Evolutionary conservation across 2,888 invertebrate genomes (phyloP).

Genomic region (Synanthedon vespiformis): DNA sequence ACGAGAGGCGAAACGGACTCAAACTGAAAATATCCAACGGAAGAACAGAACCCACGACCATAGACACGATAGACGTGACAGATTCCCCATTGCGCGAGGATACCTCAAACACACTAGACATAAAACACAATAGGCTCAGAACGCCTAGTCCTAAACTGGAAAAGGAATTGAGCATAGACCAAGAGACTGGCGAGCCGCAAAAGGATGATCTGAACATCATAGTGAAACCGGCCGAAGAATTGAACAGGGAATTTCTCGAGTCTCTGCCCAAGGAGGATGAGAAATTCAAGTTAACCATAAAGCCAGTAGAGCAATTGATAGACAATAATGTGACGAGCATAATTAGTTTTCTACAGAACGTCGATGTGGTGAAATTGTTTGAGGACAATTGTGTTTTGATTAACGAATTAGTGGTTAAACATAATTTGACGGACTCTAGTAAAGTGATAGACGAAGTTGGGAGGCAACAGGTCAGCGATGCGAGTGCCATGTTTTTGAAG

Average conservation of each 20-base stretch:
- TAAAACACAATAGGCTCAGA: constrained; percentile 22
- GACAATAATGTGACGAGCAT: constrained; percentile 7
- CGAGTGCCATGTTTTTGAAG: constrained; percentile 12
- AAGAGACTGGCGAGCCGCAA: constrained; percentile 20
- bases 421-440: constrained; percentile 7
- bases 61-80: constrained; percentile 52
- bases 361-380: constrained; percentile 9
- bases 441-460: constrained; percentile 11
- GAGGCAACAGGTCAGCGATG: constrained; percentile 11
- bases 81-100: constrained; percentile 49
- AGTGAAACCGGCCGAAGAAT: constrained; percentile 45
- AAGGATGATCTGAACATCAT: constrained; percentile 33
- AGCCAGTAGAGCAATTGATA: constrained; percentile 44
- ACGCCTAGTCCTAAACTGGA: constrained; percentile 20
- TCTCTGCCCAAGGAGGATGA: constrained; percentile 35
- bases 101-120: constrained; percentile 11
- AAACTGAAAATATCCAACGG: constrained; percentile 46
- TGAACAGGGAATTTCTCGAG: constrained; percentile 56
- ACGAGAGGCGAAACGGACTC: constrained; percentile 55
- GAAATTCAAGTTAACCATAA: constrained; percentile 29
- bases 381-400: constrained; percentile 10
- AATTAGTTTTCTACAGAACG: constrained; percentile 4
- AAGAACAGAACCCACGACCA: constrained; percentile 22
- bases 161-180: constrained; percentile 13
- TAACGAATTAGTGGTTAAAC: constrained; percentile 9